phyloP scores from a whole-genome alignment of 2,888 invertebrate species.

The Chelonus formosanus region DNA sequence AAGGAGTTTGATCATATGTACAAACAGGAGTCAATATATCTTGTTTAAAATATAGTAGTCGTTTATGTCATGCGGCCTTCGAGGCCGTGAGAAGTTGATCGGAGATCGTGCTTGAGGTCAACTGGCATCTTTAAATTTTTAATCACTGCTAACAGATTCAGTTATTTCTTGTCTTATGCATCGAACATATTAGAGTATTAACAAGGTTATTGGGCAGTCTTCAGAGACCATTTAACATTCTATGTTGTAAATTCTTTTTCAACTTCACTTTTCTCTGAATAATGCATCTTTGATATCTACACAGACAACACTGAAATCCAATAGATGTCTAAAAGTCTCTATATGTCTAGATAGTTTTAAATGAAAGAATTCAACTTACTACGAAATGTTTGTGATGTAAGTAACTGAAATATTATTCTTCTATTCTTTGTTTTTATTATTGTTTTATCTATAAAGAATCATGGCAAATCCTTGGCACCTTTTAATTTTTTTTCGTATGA shows the following conservation, averaged over 20 bases:
- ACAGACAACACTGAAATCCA: no score
- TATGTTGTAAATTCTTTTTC: neutral
- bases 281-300: neutral
- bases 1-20: neutral
- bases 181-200: constrained; percentile 8
- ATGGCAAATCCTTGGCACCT: constrained; percentile 29
- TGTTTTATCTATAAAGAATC: constrained; percentile 9
- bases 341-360: no score
- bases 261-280: neutral
- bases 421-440: constrained; percentile 2
- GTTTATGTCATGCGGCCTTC: constrained; percentile 1
- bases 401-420: neutral
- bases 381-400: neutral
- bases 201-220: constrained; percentile 13
- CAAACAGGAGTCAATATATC: constrained; percentile 12
- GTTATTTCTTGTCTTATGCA: constrained; percentile 15
- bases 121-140: constrained; percentile 28
- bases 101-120: constrained; percentile 27
- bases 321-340: no score
- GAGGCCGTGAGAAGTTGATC: constrained; percentile 30
- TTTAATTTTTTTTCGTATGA: constrained; percentile 28
- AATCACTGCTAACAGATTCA: constrained; percentile 22
- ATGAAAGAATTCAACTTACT: no score
- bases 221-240: constrained; percentile 1
- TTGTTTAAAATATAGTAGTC: constrained; percentile 3